Percentiles rank a stretch among this genome's conserved stretches.
phyloP scores from a whole-genome alignment of 2,797 vertebrate genomes.

The Labeo calbasu region DNA sequence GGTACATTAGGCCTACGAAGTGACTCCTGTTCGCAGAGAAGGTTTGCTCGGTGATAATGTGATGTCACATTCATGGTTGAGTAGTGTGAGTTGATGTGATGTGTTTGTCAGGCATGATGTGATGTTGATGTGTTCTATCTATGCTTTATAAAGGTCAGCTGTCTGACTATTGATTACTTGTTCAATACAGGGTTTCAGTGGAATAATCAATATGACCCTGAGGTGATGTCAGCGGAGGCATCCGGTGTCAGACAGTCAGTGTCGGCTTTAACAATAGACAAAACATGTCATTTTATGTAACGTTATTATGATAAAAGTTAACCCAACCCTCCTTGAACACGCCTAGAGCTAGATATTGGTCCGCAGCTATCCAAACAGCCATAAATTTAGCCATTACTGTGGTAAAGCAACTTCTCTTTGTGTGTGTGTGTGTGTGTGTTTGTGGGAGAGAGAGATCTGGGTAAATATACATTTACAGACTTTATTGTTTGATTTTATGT shows the following conservation, averaged over 20 bases:
- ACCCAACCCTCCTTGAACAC: neutral
- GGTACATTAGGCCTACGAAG: neutral
- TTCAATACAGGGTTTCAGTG: constrained; percentile 63
- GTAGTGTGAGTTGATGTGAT: constrained; percentile 15
- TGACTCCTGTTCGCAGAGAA: neutral
- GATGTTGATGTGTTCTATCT: constrained; percentile 37
- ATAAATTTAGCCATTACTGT: neutral
- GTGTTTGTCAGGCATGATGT: constrained; percentile 39
- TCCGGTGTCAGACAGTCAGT: constrained; percentile 7
- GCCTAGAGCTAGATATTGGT: neutral
- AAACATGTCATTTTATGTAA: constrained; percentile 9
- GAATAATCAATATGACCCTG: constrained; percentile 70
- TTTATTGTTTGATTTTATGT: neutral
- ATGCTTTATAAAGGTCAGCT: constrained; percentile 58
- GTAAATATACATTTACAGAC: neutral
- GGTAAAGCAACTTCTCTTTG: neutral
- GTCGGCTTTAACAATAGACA: neutral
- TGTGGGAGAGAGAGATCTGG: no score
- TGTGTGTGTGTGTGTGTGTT: neutral
- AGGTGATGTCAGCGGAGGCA: constrained; percentile 53
- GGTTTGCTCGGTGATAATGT: neutral
- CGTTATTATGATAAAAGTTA: neutral
- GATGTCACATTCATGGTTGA: constrained; percentile 48
- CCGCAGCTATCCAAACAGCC: neutral
- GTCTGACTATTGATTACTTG: constrained; percentile 60